phyloP scores from a whole-genome alignment of 2,888 invertebrate genomes.

The Psococerastis gibbosa region DNA sequence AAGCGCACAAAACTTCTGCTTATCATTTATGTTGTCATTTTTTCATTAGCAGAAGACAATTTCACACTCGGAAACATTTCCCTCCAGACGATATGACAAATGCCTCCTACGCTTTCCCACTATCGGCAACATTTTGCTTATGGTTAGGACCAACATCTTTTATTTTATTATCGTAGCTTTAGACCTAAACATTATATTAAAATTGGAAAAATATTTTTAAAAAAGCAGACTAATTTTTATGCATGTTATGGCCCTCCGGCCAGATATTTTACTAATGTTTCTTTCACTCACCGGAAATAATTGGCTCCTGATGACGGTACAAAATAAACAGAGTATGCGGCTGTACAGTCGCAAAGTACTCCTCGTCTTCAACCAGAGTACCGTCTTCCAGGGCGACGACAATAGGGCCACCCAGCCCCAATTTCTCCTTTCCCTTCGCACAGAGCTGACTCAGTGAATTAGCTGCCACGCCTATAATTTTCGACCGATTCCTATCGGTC shows the following conservation, averaged over 20 bases:
- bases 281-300: conserved; percentile 24
- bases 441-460: conserved; percentile 43
- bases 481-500: conserved; percentile 42
- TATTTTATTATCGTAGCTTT: background rate
- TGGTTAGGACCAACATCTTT: too few relatives aligned
- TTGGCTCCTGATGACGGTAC: conserved; percentile 24
- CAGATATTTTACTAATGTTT: background rate
- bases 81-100: too few relatives aligned
- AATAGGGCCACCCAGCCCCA: conserved; percentile 31
- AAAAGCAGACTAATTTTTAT: too few relatives aligned
- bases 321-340: conserved; percentile 54
- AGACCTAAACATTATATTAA: too few relatives aligned
- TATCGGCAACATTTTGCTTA: too few relatives aligned
- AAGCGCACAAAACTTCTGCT: too few relatives aligned
- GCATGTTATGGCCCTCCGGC: too few relatives aligned
- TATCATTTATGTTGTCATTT: too few relatives aligned
- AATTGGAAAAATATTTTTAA: too few relatives aligned
- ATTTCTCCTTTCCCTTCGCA: conserved; percentile 45
- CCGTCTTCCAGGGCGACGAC: conserved; percentile 40
- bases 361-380: conserved; percentile 51
- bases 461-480: conserved; percentile 52
- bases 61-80: too few relatives aligned
- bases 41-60: too few relatives aligned
- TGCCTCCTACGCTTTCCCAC: too few relatives aligned
- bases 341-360: conserved; percentile 53